These are phyloP conservation scores for Campylomormyrus numenius DNA, from an alignment of 2,113 vertebrate genomes.

Conservation along the genomic window DNA sequence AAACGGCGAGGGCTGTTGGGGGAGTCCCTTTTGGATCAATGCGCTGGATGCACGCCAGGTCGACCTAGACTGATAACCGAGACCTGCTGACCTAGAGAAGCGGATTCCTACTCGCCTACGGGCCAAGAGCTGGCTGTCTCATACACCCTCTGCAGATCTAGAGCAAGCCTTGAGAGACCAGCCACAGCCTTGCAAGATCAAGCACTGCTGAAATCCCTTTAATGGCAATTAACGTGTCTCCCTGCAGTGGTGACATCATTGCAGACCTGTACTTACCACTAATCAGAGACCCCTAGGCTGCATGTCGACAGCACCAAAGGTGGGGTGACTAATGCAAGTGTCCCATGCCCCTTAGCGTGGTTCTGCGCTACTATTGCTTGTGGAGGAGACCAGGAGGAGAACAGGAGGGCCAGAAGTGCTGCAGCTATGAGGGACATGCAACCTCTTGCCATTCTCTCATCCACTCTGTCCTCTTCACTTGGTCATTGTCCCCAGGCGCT, in stretches of 20 bases:
- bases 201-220: background rate
- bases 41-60: background rate
- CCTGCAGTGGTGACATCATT: background rate
- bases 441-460: background rate
- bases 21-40: background rate
- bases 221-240: background rate
- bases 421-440: background rate
- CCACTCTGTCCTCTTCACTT: background rate
- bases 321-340: background rate
- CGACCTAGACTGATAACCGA: background rate
- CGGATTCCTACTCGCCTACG: background rate
- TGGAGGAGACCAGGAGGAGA: background rate
- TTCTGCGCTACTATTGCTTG: background rate
- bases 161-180: background rate
- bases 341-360: background rate
- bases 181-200: background rate
- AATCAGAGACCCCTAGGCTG: background rate
- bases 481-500: background rate
- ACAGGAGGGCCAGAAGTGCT: background rate
- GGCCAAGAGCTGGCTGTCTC: background rate
- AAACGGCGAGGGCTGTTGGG: background rate
- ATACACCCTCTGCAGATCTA: background rate
- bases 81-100: background rate
- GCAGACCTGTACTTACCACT: background rate
- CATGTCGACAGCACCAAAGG: background rate